A percentile compares a stretch with the other conserved stretches of the same genome.
Evolutionary conservation across 2,888 invertebrate species (phyloP).

Genomic region (Amblyjoppa fuscipennis): DNA sequence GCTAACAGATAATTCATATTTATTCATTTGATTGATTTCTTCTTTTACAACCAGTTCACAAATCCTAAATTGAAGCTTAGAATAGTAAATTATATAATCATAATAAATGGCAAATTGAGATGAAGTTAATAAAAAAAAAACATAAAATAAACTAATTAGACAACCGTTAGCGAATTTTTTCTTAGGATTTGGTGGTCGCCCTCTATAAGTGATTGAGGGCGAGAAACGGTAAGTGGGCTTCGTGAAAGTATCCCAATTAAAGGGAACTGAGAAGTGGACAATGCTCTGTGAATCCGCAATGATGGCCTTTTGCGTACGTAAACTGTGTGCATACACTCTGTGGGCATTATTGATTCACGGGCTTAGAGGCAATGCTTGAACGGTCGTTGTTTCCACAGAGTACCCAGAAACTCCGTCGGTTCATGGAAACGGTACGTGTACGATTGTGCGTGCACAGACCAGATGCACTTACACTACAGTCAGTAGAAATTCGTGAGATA

Average conservation of each 20-base stretch:
- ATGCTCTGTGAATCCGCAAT: conserved; percentile 26
- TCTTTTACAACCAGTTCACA: no score
- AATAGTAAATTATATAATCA: no score
- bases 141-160: background rate
- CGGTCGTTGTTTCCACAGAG: conserved; percentile 35
- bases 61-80: no score
- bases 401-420: background rate
- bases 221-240: background rate
- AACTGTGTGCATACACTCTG: background rate
- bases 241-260: background rate
- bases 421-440: background rate
- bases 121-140: background rate
- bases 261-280: background rate
- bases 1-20: no score
- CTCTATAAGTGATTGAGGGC: background rate
- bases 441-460: background rate
- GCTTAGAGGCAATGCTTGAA: conserved; percentile 25
- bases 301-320: conserved; percentile 15
- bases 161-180: background rate
- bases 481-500: conserved; percentile 7
- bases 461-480: background rate
- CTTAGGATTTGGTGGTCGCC: background rate
- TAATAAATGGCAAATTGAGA: no score
- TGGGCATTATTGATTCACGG: conserved; percentile 43
- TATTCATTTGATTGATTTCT: no score